Base-by-base conservation (phyloP, 1,140 invertebrate species). In the Anoplolepis gracilipes region DNA sequence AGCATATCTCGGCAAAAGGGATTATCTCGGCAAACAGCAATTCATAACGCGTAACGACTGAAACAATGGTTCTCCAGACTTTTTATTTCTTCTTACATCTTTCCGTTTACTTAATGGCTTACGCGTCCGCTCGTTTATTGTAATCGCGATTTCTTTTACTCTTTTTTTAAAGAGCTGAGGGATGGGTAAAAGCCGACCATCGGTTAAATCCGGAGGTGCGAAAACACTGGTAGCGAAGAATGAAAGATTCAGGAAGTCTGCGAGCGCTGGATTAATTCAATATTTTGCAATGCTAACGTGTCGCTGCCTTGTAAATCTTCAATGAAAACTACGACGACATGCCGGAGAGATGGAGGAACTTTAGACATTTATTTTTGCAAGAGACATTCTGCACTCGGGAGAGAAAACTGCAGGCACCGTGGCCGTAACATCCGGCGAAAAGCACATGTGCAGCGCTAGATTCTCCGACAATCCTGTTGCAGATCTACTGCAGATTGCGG, bases 221-320 rank as follows among this genome's bases (percentile, higher is more conserved):
- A 88, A 87, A 86, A 81, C 86, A 81, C 62, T 49, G 53, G 67
- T 42, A 46, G 33, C 36, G 78, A 49, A 25, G 72, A 73, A 90
- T 84, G 90, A 90, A 59, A 87, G 82, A 88, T 90, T 91, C 77
- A 86, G 30, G 49, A 22, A 57, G 84, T 70, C 72, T 62, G 62
- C 46, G 30, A 30, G 81, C 22, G 4, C n/a, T 10, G 62, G 69
- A 82, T 75, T 89, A 87, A 91, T 92, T 91, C 82, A 84, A 88
- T 92, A 88, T 91, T 92, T 90, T 76, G 61, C 84, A 90, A 85
- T 69, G 90, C 76, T 84, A 87, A 87, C 85, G 78, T 28, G 59
- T 33, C 62, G 55, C 49, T 33, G n/a, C 25, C 61, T 59, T 59
- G 62, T 55, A 70, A 88, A 88, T 82, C 88, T 86, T 61, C 84